Conservation (phyloP, 2,113 vertebrate species). For the Gila orcuttii region DNA sequence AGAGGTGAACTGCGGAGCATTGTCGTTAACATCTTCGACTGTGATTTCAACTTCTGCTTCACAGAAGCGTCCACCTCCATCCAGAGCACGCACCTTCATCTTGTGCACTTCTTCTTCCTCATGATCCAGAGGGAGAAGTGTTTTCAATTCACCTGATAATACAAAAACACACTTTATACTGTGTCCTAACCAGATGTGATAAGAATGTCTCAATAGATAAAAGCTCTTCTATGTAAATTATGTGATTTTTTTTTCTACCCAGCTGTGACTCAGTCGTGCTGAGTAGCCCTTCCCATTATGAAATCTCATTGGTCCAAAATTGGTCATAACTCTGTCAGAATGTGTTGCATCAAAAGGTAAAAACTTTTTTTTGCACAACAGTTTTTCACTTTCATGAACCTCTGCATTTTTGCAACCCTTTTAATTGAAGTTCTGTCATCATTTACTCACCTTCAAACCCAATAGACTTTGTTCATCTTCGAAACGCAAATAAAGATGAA, state of each 20-base stretch:
- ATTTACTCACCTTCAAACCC: neutral
- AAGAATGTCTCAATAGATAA: neutral
- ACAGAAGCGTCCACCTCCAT: constrained; percentile 90
- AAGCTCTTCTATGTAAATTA: neutral
- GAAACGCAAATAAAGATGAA: neutral
- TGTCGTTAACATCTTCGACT: constrained; percentile 93
- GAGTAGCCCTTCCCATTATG: neutral
- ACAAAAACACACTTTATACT: neutral
- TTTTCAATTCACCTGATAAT: constrained; percentile 89
- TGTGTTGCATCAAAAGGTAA: neutral
- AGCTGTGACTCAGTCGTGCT: neutral
- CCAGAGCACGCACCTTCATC: constrained; percentile 84
- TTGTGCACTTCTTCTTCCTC: constrained; percentile 83
- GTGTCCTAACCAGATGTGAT: neutral
- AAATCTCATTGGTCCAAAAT: neutral
- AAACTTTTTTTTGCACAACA: neutral
- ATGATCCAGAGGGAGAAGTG: constrained; percentile 82
- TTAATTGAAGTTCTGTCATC: too few relatives aligned
- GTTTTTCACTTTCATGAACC: neutral
- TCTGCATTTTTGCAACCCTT: neutral
- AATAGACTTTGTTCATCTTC: neutral
- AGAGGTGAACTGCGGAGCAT: constrained; percentile 85
- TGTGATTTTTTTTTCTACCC: neutral
- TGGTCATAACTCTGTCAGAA: neutral
- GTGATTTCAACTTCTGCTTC: constrained; percentile 81